phyloP scores from a whole-genome alignment of 2,888 invertebrate genomes.

The Chrysina gloriosa region DNA sequence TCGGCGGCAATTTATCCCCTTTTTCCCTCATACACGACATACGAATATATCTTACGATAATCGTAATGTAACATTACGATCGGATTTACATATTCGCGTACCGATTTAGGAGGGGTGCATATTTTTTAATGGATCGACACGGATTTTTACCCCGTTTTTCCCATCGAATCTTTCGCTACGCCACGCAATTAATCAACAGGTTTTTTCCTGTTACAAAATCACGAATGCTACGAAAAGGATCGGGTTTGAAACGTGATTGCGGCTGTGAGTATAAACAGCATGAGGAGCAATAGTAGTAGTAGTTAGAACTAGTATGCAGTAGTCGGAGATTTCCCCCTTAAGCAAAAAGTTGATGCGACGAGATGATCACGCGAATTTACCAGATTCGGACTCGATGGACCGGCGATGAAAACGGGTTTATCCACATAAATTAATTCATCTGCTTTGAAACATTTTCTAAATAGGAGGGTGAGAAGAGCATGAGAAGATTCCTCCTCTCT shows the following conservation, averaged over 20 bases:
- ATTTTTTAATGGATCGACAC: constrained; percentile 14
- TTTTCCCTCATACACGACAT: constrained; percentile 4
- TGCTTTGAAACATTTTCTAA: constrained; percentile 11
- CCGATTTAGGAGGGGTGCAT: constrained; percentile 20
- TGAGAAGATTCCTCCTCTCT: constrained; percentile 34
- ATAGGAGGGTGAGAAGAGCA: constrained; percentile 4
- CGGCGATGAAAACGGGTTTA: constrained; percentile 29
- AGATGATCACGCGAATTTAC: constrained; percentile 40
- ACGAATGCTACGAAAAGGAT: not conserved
- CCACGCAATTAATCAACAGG: constrained; percentile 28
- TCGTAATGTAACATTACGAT: constrained; percentile 15
- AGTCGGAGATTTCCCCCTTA: constrained; percentile 1
- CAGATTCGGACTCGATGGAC: constrained; percentile 36
- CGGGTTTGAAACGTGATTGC: not conserved
- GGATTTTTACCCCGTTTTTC: constrained; percentile 28
- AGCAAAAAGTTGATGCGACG: not conserved
- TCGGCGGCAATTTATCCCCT: constrained; percentile 13
- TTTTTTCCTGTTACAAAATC: not conserved
- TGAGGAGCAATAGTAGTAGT: constrained; percentile 6
- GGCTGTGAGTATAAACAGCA: too few species aligned
- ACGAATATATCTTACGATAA: not conserved
- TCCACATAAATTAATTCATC: constrained; percentile 37
- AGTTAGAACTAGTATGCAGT: not conserved
- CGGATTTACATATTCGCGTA: constrained; percentile 27
- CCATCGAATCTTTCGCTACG: constrained; percentile 12